A percentile compares a stretch with the other conserved stretches of the same genome.
Evolutionary conservation across 2,888 invertebrate genomes (phyloP).

Genomic region (Platycheirus albimanus): DNA sequence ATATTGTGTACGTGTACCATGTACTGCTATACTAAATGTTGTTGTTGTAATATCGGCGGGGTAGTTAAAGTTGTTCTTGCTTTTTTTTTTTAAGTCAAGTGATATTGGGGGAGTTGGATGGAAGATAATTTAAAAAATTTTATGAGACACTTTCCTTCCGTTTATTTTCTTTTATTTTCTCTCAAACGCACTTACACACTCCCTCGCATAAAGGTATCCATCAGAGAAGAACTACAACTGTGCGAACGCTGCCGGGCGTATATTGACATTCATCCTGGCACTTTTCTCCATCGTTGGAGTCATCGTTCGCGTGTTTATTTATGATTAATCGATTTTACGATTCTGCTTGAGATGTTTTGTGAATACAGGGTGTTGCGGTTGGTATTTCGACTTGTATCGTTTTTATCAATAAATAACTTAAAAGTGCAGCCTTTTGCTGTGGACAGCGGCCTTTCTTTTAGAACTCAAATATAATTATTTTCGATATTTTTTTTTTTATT

Average conservation of each 20-base stretch:
- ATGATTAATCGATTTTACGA: constrained; percentile 79
- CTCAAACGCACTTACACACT: background rate
- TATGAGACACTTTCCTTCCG: constrained; percentile 56
- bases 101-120: background rate
- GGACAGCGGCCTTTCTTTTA: no score
- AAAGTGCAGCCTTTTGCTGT: no score
- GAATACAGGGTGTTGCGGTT: constrained; percentile 20
- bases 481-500: no score
- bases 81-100: background rate
- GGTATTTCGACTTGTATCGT: no score
- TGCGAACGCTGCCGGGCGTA: background rate
- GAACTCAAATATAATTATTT: no score
- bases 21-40: background rate
- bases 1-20: background rate
- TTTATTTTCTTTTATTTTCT: constrained; percentile 39
- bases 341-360: constrained; percentile 32
- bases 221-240: no score
- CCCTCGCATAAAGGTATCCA: background rate
- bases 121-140: constrained; percentile 60
- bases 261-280: constrained; percentile 61
- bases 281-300: constrained; percentile 62
- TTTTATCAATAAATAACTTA: no score
- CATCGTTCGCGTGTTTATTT: constrained; percentile 76
- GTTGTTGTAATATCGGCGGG: background rate
- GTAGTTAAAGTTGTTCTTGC: background rate